Conservation (phyloP, 1,140 invertebrate genomes). For the Paralvinella palmiformis region DNA sequence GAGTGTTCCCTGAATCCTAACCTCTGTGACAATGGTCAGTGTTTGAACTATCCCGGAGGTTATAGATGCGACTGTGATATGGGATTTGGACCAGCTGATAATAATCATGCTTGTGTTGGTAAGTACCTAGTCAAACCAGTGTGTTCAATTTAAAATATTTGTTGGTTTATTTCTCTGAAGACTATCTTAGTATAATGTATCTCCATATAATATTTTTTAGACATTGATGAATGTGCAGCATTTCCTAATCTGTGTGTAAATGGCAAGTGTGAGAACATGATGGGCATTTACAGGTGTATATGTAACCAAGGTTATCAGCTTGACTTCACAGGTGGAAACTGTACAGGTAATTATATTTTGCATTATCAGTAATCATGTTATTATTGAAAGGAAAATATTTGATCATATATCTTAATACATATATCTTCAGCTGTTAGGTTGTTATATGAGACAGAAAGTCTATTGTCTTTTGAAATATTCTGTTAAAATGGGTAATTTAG, state of each 20-base stretch:
- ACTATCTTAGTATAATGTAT: conserved; percentile 10
- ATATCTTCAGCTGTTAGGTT: no score
- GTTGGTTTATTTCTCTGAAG: neutral
- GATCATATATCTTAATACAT: no score
- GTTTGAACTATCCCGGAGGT: conserved; percentile 75
- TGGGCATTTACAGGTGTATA: conserved; percentile 56
- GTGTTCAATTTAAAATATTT: neutral
- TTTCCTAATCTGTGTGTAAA: conserved; percentile 81
- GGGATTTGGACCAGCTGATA: conserved; percentile 71
- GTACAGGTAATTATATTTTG: conserved; percentile 58
- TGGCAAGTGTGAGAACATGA: conserved; percentile 78
- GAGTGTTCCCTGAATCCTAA: conserved; percentile 75
- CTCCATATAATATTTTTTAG: conserved; percentile 48
- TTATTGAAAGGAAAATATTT: no score
- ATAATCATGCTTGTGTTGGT: conserved; percentile 68
- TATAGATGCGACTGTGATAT: conserved; percentile 81
- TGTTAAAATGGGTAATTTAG: no score
- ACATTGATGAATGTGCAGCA: conserved; percentile 85
- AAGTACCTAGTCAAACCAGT: conserved; percentile 13
- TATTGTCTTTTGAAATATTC: no score
- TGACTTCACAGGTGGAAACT: conserved; percentile 68
- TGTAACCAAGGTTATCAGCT: conserved; percentile 72
- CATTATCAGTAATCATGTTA: neutral
- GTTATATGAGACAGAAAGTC: no score
- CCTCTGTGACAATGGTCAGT: conserved; percentile 71